Conservation (phyloP, 1,140 invertebrate species). For the Drosophila nebulosa region DNA sequence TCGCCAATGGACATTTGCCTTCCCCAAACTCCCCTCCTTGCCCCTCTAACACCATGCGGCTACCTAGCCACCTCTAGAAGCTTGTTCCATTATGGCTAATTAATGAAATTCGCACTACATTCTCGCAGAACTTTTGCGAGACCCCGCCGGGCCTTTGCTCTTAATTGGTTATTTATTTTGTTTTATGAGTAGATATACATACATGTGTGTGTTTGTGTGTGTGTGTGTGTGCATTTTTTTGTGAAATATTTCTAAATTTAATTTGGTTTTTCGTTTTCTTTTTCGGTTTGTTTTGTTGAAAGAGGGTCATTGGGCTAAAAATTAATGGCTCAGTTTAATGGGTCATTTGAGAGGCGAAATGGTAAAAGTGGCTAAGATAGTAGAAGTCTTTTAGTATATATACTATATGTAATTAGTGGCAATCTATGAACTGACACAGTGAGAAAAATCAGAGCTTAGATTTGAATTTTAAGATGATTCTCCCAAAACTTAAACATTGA, state of each 20-base stretch:
- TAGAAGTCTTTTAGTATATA: constrained; percentile 13
- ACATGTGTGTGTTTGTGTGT: constrained; percentile 31
- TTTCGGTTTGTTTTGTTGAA: constrained; percentile 19
- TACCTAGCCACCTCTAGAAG: not conserved
- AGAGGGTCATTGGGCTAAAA: constrained; percentile 66
- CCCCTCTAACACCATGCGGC: not conserved
- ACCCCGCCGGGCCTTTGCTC: constrained; percentile 1
- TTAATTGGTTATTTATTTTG: constrained; percentile 75
- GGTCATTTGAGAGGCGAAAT: constrained; percentile 68
- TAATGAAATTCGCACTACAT: constrained; percentile 74
- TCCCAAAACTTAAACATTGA: too few species aligned
- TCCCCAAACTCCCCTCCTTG: not conserved
- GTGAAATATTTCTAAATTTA: constrained; percentile 55
- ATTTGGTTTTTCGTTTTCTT: constrained; percentile 43
- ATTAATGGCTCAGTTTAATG: constrained; percentile 70
- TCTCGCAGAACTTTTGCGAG: constrained; percentile 36
- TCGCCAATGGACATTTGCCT: constrained; percentile 39
- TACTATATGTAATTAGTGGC: constrained; percentile 52
- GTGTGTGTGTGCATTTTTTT: constrained; percentile 28
- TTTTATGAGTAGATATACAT: constrained; percentile 52
- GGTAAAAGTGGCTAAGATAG: constrained; percentile 55
- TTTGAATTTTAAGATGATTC: too few species aligned
- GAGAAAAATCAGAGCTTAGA: not conserved
- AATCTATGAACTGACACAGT: constrained; percentile 25
- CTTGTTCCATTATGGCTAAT: constrained; percentile 61